Evolutionary conservation across 2,113 vertebrate genomes (phyloP), one percentile per base, ranked within the genome.

Genomic region (Gallinago paraguaiae): DNA sequence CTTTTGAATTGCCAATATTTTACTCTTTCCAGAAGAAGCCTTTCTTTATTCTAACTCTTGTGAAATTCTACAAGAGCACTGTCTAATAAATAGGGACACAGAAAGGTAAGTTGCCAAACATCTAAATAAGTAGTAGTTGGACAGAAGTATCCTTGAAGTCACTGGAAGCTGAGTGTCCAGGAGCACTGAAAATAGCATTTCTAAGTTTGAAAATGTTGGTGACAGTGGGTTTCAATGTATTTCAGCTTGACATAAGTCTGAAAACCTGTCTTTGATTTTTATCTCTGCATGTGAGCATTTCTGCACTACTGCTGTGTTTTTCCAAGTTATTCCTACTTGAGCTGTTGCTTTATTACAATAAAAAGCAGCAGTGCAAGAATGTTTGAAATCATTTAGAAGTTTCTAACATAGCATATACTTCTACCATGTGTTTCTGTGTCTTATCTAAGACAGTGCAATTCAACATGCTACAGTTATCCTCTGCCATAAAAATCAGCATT

Each of bases 181-280:
- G 6, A 37, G 6, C 5, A 9, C 35, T 37, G 51, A 31, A 28
- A 79, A 7, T 10, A 39, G 16, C 17, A 9, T 53, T 41, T 41
- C 28, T 2, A 2, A 3, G 16, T 17, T 64, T 33, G 79, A 8
- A 39, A 41, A 17, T 35, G 2, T 2, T 28, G 59, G 8, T 51
- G 37, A 5, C 16, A n/a, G 33, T 2, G 11, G 27, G 22, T 56
- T 60, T 56, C 72, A 31, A 3, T 19, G 0, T 2, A 1, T n/a
- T 35, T 63, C 43, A 24, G 20, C 7, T 10, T 19, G 46, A 17
- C 1, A 13, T 23, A 2, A 1, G 0, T 5, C 28, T 61, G 70
- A 60, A 75, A 57, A 16, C 25, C 5, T 9, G 4, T 17, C 39
- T 69, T 28, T 28, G 56, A 28, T 51, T 31, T 31, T 20, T 48